These are phyloP conservation scores for Tautogolabrus adspersus DNA, from an alignment of 2,113 vertebrate species.

Conservation along the genomic window DNA sequence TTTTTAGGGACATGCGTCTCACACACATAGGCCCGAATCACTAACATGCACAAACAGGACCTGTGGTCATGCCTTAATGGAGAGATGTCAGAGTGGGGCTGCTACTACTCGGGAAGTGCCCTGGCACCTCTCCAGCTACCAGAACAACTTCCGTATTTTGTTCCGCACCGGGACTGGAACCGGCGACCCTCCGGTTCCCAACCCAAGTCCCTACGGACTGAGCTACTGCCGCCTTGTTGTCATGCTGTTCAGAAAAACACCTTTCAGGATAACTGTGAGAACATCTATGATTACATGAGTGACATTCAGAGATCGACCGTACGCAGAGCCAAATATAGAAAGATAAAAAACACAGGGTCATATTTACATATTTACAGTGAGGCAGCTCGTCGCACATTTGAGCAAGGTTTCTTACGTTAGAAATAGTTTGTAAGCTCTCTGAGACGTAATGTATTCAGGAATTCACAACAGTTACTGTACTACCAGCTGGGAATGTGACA, in stretches of 20 bases:
- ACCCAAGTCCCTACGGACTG: too few species aligned
- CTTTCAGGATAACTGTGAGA: constrained; percentile 29
- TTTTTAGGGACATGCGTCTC: too few species aligned
- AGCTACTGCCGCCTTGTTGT: too few species aligned
- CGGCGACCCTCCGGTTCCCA: too few species aligned
- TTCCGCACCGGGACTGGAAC: too few species aligned
- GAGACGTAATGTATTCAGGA: neutral
- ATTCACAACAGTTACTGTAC: neutral
- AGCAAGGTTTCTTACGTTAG: neutral
- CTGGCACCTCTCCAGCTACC: too few species aligned
- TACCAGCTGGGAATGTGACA: neutral
- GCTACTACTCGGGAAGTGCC: too few species aligned
- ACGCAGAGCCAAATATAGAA: neutral
- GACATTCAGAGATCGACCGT: constrained; percentile 3
- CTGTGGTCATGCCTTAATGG: too few species aligned
- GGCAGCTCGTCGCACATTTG: constrained; percentile 6
- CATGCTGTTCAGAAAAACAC: constrained; percentile 24
- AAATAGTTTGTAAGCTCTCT: neutral
- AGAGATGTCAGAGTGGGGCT: too few species aligned
- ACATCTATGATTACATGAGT: constrained; percentile 13
- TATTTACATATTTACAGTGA: constrained; percentile 13
- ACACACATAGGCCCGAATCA: too few species aligned
- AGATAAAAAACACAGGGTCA: neutral
- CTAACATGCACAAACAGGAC: too few species aligned
- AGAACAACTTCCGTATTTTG: too few species aligned